phyloP scores from a whole-genome alignment of 2,113 vertebrate genomes.

The Podarcis muralis region DNA sequence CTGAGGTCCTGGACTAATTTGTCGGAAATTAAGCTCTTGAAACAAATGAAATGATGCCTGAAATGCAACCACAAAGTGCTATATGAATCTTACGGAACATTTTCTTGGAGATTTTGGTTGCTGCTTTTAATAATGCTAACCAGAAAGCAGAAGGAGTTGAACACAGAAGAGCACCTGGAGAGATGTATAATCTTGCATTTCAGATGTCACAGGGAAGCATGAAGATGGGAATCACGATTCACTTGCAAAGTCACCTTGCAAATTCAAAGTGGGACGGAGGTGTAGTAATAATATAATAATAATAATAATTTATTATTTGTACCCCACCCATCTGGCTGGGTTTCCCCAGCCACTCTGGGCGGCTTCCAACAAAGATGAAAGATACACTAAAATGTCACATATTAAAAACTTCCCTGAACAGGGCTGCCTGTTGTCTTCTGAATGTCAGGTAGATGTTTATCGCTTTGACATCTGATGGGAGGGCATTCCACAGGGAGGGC shows the following conservation, averaged over 20 bases:
- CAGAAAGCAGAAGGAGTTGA: background rate
- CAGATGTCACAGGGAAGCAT: background rate
- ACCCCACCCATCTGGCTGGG: too few species aligned
- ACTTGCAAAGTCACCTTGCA: background rate
- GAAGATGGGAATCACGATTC: background rate
- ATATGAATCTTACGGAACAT: background rate
- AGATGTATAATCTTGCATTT: background rate
- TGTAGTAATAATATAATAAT: too few species aligned
- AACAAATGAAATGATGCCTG: background rate
- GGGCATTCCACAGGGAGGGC: too few species aligned
- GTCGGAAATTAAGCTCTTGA: background rate
- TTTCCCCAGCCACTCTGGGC: too few species aligned
- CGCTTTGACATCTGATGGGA: too few species aligned
- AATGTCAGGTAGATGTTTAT: too few species aligned
- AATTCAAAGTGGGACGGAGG: too few species aligned
- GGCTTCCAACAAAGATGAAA: too few species aligned
- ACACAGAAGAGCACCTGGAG: background rate
- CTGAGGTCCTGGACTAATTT: background rate
- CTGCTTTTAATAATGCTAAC: background rate
- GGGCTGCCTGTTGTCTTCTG: too few species aligned
- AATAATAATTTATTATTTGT: too few species aligned
- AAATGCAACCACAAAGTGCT: background rate
- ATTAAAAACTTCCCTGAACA: too few species aligned
- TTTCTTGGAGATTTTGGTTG: background rate
- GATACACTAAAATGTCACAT: too few species aligned